phyloP scores from a whole-genome alignment of 2,797 vertebrate genomes.

The Gastrophryne carolinensis region DNA sequence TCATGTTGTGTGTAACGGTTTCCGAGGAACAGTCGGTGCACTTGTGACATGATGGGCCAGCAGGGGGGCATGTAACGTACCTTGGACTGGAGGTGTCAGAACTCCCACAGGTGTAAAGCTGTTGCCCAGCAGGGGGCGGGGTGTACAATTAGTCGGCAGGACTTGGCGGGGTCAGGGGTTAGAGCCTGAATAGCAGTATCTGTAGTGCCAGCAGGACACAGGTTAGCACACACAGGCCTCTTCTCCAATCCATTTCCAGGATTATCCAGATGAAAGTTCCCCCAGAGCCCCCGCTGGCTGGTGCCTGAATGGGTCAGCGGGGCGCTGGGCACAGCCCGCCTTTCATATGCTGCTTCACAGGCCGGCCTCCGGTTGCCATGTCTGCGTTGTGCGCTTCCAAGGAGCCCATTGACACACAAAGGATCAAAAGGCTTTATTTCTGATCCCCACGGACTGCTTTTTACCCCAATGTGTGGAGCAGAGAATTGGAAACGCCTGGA shows the following conservation, averaged over 20 bases:
- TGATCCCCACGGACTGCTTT: constrained; percentile 33
- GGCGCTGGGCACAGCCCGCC: constrained; percentile 13
- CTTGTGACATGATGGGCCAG: too few species aligned
- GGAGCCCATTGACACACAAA: constrained; percentile 3
- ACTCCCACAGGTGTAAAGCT: background rate
- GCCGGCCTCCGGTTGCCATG: background rate
- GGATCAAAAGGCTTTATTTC: constrained; percentile 30
- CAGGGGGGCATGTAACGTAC: too few species aligned
- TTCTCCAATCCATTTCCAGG: background rate
- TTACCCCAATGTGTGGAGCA: constrained; percentile 31
- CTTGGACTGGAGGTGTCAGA: background rate
- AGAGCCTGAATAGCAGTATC: background rate
- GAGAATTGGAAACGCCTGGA: constrained; percentile 32
- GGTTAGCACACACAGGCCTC: background rate
- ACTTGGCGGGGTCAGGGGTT: background rate
- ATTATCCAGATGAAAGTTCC: constrained; percentile 36
- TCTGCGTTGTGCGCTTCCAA: constrained; percentile 21
- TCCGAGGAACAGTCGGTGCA: too few species aligned
- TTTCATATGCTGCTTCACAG: constrained; percentile 15
- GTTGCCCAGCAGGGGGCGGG: background rate
- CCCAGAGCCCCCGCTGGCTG: background rate
- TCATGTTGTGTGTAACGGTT: too few species aligned
- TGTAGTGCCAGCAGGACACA: constrained; percentile 5
- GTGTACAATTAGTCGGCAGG: background rate
- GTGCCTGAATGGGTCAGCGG: constrained; percentile 41